Conservation (phyloP, 2,888 invertebrate species). For the Lordiphosa fenestrarum region DNA sequence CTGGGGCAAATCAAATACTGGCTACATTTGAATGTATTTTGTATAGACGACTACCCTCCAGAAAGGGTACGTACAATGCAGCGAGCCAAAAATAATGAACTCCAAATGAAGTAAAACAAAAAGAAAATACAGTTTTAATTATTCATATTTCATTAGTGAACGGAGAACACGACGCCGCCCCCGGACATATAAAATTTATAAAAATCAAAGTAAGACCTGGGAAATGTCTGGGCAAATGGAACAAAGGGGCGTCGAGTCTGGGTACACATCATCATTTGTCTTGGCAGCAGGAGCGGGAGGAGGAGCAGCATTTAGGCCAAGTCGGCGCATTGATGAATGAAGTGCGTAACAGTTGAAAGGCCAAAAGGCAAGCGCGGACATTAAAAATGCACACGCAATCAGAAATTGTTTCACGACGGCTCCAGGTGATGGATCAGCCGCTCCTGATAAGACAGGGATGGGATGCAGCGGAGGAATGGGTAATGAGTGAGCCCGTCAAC, state of each 20-base stretch:
- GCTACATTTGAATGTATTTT: slow-evolving; percentile 1
- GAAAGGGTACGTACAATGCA: slow-evolving; percentile 32
- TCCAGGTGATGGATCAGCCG: slow-evolving; percentile 64
- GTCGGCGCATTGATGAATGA: slow-evolving; percentile 65
- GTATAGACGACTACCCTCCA: background rate
- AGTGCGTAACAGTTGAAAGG: slow-evolving; percentile 57
- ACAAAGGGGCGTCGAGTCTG: slow-evolving; percentile 30
- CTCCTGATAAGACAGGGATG: slow-evolving; percentile 48
- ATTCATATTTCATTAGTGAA: slow-evolving; percentile 72
- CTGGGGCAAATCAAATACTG: slow-evolving; percentile 29
- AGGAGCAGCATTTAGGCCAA: slow-evolving; percentile 34
- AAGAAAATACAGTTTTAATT: slow-evolving; percentile 66
- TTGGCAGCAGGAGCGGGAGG: slow-evolving; percentile 28
- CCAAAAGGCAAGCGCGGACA: slow-evolving; percentile 50
- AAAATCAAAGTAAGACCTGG: slow-evolving; percentile 63
- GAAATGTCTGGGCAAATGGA: slow-evolving; percentile 27
- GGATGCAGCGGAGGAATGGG: slow-evolving; percentile 21
- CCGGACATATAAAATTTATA: slow-evolving; percentile 66
- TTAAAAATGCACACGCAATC: slow-evolving; percentile 74
- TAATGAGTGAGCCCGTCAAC: slow-evolving; percentile 52
- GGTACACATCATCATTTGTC: slow-evolving; percentile 66
- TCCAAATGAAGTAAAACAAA: slow-evolving; percentile 70
- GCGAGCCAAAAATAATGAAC: slow-evolving; percentile 64
- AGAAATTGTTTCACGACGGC: slow-evolving; percentile 57
- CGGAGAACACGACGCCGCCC: slow-evolving; percentile 41